A percentile compares a stretch with the other conserved stretches of the same genome.
These are phyloP conservation scores for Podocnemis expansa DNA, from an alignment of 2,113 vertebrate species.

Conservation along the genomic window DNA sequence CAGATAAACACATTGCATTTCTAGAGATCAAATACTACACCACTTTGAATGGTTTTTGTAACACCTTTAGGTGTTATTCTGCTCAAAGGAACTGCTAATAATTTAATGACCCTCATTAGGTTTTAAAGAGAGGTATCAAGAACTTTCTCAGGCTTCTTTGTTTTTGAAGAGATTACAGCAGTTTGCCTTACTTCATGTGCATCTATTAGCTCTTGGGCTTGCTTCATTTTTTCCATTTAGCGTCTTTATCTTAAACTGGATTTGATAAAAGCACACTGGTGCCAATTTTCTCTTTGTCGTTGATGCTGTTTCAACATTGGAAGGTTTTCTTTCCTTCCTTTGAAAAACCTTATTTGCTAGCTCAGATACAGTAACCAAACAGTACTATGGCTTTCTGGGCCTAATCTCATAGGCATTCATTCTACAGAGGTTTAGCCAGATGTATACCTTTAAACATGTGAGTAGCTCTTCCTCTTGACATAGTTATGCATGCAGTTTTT, in stretches of 20 bases:
- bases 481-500: not conserved
- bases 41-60: not conserved
- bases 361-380: not conserved
- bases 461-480: not conserved
- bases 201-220: conserved; percentile 38
- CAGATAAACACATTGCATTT: not conserved
- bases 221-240: conserved; percentile 58
- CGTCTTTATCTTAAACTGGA: conserved; percentile 50
- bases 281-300: conserved; percentile 11
- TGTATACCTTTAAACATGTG: not conserved
- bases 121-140: conserved; percentile 29
- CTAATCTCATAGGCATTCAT: accelerated
- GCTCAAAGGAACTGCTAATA: not conserved
- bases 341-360: not conserved
- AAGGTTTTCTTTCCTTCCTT: not conserved
- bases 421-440: not conserved
- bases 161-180: conserved; percentile 62
- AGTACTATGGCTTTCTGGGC: not conserved
- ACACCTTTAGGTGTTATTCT: not conserved
- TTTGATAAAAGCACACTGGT: conserved; percentile 51
- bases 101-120: not conserved
- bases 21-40: not conserved
- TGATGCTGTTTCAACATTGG: not conserved
- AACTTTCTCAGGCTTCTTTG: conserved; percentile 54
- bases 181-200: not conserved